These are phyloP conservation scores for Coenonympha arcania DNA, from an alignment of 2,888 invertebrate species.

Conservation along the genomic window DNA sequence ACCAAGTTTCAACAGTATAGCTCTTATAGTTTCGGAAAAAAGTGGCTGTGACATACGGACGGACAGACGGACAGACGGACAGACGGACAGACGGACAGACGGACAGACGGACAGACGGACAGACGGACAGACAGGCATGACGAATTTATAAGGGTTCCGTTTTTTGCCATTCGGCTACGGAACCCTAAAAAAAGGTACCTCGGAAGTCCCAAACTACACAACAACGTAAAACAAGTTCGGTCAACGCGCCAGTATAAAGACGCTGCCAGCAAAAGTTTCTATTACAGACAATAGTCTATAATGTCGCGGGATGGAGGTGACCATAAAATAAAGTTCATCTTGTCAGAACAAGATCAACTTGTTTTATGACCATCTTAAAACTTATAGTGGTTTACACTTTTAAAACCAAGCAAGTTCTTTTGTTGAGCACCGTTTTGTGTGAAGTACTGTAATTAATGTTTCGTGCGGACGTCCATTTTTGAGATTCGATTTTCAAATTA, in stretches of 20 bases:
- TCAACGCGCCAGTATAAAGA: conserved; percentile 17
- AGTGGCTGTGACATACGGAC: too few relatives aligned
- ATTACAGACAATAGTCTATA: conserved; percentile 8
- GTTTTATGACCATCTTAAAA: conserved; percentile 33
- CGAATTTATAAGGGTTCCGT: too few relatives aligned
- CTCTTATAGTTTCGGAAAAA: too few relatives aligned
- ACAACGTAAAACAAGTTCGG: background rate
- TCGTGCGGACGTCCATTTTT: background rate
- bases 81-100: too few relatives aligned
- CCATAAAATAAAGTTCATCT: conserved; percentile 8
- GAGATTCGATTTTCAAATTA: too few relatives aligned
- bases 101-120: too few relatives aligned
- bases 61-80: too few relatives aligned
- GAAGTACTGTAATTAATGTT: background rate
- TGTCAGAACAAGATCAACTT: conserved; percentile 36
- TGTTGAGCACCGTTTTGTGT: background rate
- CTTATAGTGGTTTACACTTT: conserved; percentile 14
- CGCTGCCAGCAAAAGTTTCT: conserved; percentile 9
- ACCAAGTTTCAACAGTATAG: too few relatives aligned
- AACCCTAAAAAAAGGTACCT: too few relatives aligned
- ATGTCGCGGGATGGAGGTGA: conserved; percentile 1
- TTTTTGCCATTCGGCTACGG: too few relatives aligned
- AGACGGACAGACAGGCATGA: too few relatives aligned
- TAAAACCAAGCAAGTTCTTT: background rate
- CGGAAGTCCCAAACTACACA: too few relatives aligned